Conservation (phyloP, 2,888 invertebrate species). For the Pristionchus exspectatus region DNA sequence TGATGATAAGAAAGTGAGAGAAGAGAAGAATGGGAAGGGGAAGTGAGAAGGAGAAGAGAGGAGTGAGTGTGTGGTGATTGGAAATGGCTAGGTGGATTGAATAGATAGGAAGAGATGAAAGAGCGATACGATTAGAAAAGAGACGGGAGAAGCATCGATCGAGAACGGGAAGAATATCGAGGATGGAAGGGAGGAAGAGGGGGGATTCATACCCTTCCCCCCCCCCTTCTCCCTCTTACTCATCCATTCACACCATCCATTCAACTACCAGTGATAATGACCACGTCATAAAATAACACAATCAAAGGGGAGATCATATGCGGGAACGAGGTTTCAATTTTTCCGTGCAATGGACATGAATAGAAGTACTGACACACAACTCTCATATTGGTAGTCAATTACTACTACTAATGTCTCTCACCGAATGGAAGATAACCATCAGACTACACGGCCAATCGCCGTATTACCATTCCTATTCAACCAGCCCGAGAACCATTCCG, state of each 20-base stretch:
- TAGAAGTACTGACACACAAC: background rate
- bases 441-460: background rate
- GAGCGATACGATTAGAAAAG: constrained; percentile 15
- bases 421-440: background rate
- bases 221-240: background rate
- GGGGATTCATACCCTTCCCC: background rate
- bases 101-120: constrained; percentile 35
- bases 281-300: background rate
- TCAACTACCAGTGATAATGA: constrained; percentile 1
- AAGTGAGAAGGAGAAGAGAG: background rate
- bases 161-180: background rate
- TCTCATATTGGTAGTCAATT: background rate
- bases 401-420: background rate
- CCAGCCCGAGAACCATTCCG: background rate
- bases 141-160: constrained; percentile 1
- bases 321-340: background rate
- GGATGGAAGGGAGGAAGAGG: background rate
- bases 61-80: constrained; percentile 26
- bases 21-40: background rate
- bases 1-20: constrained; percentile 29
- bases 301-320: background rate
- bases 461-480: background rate
- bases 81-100: constrained; percentile 39
- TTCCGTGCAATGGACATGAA: background rate
- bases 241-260: constrained; percentile 2